Conservation (phyloP, 2,797 vertebrate species). For the Macropodus opercularis region DNA sequence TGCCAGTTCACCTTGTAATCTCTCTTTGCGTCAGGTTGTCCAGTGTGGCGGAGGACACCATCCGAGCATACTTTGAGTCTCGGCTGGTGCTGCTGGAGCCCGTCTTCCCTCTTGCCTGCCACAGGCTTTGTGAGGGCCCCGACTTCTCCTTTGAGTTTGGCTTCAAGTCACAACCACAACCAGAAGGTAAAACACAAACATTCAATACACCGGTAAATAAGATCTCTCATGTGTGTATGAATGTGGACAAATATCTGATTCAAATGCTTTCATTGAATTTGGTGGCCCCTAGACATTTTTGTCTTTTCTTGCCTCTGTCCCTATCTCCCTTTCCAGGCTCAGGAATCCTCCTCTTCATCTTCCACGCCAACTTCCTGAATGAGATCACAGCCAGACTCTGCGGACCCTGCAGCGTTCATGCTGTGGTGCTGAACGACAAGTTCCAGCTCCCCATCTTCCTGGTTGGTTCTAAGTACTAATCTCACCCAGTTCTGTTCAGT, state of each 20-base stretch:
- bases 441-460: constrained; percentile 98
- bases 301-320: background rate
- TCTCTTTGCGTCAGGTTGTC: constrained; percentile 80
- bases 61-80: constrained; percentile 92
- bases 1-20: background rate
- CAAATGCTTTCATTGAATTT: too few relatives aligned
- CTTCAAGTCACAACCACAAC: constrained; percentile 88
- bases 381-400: constrained; percentile 92
- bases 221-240: too few relatives aligned
- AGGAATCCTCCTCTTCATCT: constrained; percentile 94
- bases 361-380: constrained; percentile 92
- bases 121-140: constrained; percentile 94
- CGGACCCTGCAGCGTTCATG: constrained; percentile 95
- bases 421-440: constrained; percentile 96
- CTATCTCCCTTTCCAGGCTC: constrained; percentile 78
- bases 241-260: too few relatives aligned
- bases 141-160: constrained; percentile 93
- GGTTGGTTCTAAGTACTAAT: constrained; percentile 77
- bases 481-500: too few relatives aligned
- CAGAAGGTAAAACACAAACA: constrained; percentile 83
- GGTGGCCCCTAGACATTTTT: too few relatives aligned
- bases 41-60: constrained; percentile 91
- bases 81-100: constrained; percentile 90
- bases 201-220: background rate
- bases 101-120: constrained; percentile 93